Evolutionary conservation across 2,797 vertebrate genomes (phyloP).

Genomic region (Lemur catta): DNA sequence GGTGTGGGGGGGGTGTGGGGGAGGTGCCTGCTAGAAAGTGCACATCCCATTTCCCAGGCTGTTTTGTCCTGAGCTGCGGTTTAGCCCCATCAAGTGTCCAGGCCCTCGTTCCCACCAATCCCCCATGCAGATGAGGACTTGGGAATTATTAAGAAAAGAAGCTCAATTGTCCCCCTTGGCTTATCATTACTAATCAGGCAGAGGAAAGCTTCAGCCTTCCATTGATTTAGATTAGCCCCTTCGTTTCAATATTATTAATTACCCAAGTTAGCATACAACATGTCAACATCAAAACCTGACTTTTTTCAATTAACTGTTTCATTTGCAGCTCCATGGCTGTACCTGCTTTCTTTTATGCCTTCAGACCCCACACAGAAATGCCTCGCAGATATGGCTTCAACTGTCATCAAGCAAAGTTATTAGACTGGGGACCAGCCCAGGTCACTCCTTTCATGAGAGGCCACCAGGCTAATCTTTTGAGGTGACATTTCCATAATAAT

Average conservation of each 20-base stretch:
- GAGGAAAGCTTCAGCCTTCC: slow-evolving; percentile 61
- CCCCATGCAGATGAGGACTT: slow-evolving; percentile 18
- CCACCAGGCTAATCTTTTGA: slow-evolving; percentile 60
- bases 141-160: slow-evolving; percentile 65
- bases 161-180: slow-evolving; percentile 63
- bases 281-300: slow-evolving; percentile 55
- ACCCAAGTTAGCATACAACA: slow-evolving; percentile 66
- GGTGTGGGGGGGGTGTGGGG: accelerated
- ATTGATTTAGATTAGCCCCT: slow-evolving; percentile 76
- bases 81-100: neutral
- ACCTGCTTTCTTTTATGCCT: slow-evolving; percentile 15
- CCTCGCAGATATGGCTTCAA: slow-evolving; percentile 11
- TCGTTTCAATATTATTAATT: slow-evolving; percentile 82
- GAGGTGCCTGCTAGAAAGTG: neutral
- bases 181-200: slow-evolving; percentile 73
- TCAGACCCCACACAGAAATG: slow-evolving; percentile 32
- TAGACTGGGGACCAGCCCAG: slow-evolving; percentile 45
- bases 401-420: slow-evolving; percentile 50
- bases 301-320: slow-evolving; percentile 75
- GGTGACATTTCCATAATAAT: slow-evolving; percentile 60
- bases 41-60: neutral
- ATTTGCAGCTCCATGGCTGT: slow-evolving; percentile 31
- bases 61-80: slow-evolving; percentile 19
- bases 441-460: slow-evolving; percentile 43
- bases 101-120: neutral